Percentiles rank a stretch among this genome's conserved stretches.
phyloP scores from a whole-genome alignment of 2,888 invertebrate genomes.

The Noctua comes region DNA sequence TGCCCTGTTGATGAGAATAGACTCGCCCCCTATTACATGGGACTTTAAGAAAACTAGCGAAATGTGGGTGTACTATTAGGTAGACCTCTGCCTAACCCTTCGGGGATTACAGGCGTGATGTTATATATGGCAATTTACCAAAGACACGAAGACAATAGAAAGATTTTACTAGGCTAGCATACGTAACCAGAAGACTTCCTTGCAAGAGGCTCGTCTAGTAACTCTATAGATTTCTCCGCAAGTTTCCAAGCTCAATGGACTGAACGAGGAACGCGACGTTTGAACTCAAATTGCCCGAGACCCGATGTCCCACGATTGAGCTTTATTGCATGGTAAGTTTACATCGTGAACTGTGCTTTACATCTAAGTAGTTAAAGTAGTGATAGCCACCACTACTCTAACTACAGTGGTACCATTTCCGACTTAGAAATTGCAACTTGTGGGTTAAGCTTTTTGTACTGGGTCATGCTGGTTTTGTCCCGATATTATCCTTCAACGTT shows the following conservation, averaged over 20 bases:
- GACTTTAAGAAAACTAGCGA: no score
- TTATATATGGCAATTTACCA: not conserved
- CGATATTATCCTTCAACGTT: no score
- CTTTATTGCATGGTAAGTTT: conserved; percentile 8
- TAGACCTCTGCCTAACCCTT: not conserved
- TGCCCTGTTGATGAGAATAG: no score
- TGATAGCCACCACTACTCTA: not conserved
- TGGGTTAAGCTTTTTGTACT: no score
- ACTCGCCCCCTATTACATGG: no score
- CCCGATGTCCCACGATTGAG: conserved; percentile 54
- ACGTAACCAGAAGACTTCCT: not conserved
- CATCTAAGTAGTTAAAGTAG: not conserved
- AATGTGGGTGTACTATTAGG: no score
- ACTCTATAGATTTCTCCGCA: not conserved
- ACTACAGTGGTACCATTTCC: not conserved
- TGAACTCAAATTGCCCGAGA: conserved; percentile 74
- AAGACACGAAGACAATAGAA: not conserved
- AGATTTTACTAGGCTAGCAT: not conserved
- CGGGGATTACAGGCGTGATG: not conserved
- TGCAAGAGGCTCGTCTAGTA: not conserved
- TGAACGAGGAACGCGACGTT: conserved; percentile 67
- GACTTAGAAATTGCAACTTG: not conserved
- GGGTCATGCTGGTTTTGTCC: no score
- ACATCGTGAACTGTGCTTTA: not conserved
- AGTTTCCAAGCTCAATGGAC: conserved; percentile 43